Evolutionary conservation across 1,140 invertebrate species (phyloP).

Genomic region (Heliconius melpomene): DNA sequence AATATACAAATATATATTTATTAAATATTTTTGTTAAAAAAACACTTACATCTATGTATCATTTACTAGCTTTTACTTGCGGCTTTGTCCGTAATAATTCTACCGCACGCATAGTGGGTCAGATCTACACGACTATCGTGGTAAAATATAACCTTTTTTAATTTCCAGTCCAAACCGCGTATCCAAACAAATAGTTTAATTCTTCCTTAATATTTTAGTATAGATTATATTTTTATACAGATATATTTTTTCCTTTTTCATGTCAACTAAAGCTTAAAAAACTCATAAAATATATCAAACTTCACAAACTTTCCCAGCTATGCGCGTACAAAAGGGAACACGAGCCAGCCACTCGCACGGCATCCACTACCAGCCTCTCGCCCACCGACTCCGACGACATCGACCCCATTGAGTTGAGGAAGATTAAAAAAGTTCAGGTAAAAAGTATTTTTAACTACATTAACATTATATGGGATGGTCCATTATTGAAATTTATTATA

Average conservation of each 20-base stretch:
- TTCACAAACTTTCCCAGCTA: slow-evolving; percentile 75
- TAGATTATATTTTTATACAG: not conserved
- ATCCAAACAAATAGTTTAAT: too few relatives aligned
- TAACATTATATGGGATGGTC: not conserved
- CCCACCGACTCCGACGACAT: slow-evolving; percentile 74
- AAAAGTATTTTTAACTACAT: slow-evolving; percentile 1
- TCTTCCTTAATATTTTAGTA: too few relatives aligned
- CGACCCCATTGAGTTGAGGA: slow-evolving; percentile 88
- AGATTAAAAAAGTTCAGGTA: slow-evolving; percentile 94
- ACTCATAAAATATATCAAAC: not conserved
- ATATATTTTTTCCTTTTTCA: not conserved
- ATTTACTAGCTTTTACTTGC: too few relatives aligned
- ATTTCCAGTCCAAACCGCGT: too few relatives aligned
- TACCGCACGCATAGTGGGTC: too few relatives aligned
- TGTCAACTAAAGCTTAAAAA: not conserved
- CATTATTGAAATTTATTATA: not conserved
- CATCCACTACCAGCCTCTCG: slow-evolving; percentile 66
- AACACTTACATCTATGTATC: too few relatives aligned
- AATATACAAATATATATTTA: too few relatives aligned
- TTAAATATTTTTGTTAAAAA: too few relatives aligned
- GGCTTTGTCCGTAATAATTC: too few relatives aligned
- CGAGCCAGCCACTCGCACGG: slow-evolving; percentile 61
- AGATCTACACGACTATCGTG: too few relatives aligned
- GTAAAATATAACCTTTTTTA: too few relatives aligned
- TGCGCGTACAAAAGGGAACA: slow-evolving; percentile 91